These are phyloP conservation scores for Meandrina meandrites DNA, from an alignment of 92 coral and sea anemone species.

Conservation along the genomic window DNA sequence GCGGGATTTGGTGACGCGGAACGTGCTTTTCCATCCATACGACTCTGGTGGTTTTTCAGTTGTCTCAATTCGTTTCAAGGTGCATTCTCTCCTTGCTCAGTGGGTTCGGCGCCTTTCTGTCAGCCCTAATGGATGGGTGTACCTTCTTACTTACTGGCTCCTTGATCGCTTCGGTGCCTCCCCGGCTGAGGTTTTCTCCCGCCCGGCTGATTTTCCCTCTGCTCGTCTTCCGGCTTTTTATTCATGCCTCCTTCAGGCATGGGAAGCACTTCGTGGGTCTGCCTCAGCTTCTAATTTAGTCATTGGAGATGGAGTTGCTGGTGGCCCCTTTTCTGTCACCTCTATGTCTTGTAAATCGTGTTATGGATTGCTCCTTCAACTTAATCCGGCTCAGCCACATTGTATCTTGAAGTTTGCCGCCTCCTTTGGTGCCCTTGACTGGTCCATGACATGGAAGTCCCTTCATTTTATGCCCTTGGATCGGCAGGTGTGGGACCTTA, in stretches of 20 bases:
- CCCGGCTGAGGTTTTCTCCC: neutral
- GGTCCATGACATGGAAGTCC: constrained; percentile 1
- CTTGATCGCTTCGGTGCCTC: neutral
- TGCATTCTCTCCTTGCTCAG: neutral
- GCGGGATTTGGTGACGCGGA: constrained; percentile 1
- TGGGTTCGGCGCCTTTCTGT: neutral
- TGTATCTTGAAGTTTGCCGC: neutral
- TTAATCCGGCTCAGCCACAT: neutral
- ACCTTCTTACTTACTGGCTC: neutral
- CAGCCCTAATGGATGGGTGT: neutral
- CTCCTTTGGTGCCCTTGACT: neutral
- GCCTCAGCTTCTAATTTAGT: neutral
- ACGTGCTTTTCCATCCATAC: neutral
- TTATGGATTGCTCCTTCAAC: neutral
- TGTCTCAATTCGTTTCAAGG: neutral
- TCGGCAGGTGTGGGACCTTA: neutral
- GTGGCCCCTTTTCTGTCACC: neutral
- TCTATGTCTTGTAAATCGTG: neutral
- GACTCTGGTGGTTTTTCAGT: neutral
- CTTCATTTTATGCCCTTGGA: neutral
- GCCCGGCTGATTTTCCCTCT: neutral
- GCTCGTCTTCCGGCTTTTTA: neutral
- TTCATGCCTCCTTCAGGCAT: neutral
- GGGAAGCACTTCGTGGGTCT: neutral
- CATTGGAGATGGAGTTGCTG: neutral